Percentiles rank a stretch among this genome's conserved stretches.
Evolutionary conservation across 2,888 invertebrate species (phyloP).

Genomic region (Octodonta nipae): DNA sequence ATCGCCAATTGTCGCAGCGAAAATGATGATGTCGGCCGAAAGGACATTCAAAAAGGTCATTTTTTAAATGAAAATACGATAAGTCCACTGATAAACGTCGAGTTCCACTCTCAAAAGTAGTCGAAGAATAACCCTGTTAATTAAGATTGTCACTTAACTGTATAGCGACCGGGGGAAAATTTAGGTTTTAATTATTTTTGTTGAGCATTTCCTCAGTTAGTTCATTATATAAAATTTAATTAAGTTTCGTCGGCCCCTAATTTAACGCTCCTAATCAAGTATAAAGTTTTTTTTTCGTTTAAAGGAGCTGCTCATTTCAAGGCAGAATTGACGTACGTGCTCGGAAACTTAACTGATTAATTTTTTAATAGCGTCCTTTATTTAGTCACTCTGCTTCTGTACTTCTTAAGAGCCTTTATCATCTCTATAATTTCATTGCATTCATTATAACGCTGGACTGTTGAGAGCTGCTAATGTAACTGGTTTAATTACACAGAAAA

Average conservation of each 20-base stretch:
- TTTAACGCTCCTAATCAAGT: constrained; percentile 41
- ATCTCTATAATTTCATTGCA: neutral
- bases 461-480: no score
- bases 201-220: constrained; percentile 40
- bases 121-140: constrained; percentile 36
- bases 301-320: constrained; percentile 31
- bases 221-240: constrained; percentile 42
- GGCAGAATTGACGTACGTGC: constrained; percentile 35
- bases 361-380: constrained; percentile 30
- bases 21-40: no score
- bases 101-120: no score
- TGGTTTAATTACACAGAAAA: no score
- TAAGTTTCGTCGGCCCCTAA: constrained; percentile 39
- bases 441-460: no score
- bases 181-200: constrained; percentile 41
- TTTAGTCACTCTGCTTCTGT: constrained; percentile 18
- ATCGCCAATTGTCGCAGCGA: no score
- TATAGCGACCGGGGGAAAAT: constrained; percentile 33
- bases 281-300: constrained; percentile 37
- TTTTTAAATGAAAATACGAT: no score
- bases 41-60: no score
- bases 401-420: neutral
- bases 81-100: no score
- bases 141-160: constrained; percentile 40
- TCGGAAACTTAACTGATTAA: constrained; percentile 32